A percentile compares a stretch with the other conserved stretches of the same genome.
Conservation (phyloP, 2,797 vertebrate genomes). For the Petrocephalus sullivani region DNA sequence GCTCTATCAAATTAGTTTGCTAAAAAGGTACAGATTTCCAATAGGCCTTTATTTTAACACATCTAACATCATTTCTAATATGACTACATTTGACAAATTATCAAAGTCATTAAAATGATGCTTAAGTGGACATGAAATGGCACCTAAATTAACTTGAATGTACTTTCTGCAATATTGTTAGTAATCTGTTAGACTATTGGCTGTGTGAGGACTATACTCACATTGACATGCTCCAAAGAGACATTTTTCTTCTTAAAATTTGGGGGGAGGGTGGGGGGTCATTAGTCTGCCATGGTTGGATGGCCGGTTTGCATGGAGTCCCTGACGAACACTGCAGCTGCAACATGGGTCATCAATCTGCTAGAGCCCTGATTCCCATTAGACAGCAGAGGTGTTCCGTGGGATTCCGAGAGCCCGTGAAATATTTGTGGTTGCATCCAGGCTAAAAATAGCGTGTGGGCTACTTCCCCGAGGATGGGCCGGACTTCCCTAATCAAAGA, state of each 20-base stretch:
- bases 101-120: no score
- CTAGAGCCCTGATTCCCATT: not conserved
- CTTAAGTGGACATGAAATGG: not conserved
- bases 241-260: constrained; percentile 71
- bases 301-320: constrained; percentile 51
- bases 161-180: not conserved
- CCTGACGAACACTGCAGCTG: constrained; percentile 51
- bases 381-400: not conserved
- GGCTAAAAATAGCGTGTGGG: constrained; percentile 57
- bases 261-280: constrained; percentile 53
- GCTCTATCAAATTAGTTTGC: not conserved
- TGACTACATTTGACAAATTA: not conserved
- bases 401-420: not conserved
- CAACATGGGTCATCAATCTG: not conserved
- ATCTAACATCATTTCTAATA: not conserved
- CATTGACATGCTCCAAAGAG: constrained; percentile 75
- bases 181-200: not conserved
- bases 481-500: constrained; percentile 52
- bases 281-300: constrained; percentile 79
- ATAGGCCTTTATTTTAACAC: not conserved
- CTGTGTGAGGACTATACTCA: constrained; percentile 43
- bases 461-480: constrained; percentile 46
- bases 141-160: not conserved
- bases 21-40: not conserved
- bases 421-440: not conserved